Evolutionary conservation across 2,113 vertebrate species (phyloP), one percentile per base, ranked within the genome.

Genomic region (Antennarius striatus): DNA sequence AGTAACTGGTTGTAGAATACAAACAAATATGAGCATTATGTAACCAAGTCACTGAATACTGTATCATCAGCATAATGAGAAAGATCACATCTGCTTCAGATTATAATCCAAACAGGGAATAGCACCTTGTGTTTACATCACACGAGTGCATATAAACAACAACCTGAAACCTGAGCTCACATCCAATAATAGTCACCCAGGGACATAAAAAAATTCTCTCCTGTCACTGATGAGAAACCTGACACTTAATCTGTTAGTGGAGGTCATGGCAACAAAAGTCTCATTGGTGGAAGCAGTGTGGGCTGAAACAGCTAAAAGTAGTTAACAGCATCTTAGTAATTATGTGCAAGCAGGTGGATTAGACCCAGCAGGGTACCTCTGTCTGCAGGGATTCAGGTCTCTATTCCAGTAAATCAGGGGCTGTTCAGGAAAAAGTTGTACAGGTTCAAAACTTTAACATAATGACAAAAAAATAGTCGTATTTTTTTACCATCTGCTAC

Each of bases 211-310:
- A n/a, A 66, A 43, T 11, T 12, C 70, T 52, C 11, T 49, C 56
- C 43, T 52, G 45, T 64, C 58, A 52, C 47, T 22, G 30, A 74
- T 71, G 66, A 69, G 66, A 67, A 77, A 84, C 68, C 57, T 71
- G 74, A 84, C 63, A 71, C 73, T 46, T 62, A 69, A 4, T 86
- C 63, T 77, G 55, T 74, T 61, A 69, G 68, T 45, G 15, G 75
- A 65, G 61, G 55, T 80, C 88, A 82, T 89, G 79, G 75, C 68
- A 89, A 85, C 86, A 40, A 53, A 68, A 54, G 6, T 69, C 66
- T 71, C 13, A 51, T 10, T 40, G 52, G 53, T 53, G 59, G 59
- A 30, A 51, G 59, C 45, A 15, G 65, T 3, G 12, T 40, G 54
- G 28, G 66, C 50, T 53, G 59, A 67, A 40, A 39, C 39, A 50